Base-by-base conservation (phyloP, 2,113 vertebrate species). In the Gambusia holbrooki region DNA sequence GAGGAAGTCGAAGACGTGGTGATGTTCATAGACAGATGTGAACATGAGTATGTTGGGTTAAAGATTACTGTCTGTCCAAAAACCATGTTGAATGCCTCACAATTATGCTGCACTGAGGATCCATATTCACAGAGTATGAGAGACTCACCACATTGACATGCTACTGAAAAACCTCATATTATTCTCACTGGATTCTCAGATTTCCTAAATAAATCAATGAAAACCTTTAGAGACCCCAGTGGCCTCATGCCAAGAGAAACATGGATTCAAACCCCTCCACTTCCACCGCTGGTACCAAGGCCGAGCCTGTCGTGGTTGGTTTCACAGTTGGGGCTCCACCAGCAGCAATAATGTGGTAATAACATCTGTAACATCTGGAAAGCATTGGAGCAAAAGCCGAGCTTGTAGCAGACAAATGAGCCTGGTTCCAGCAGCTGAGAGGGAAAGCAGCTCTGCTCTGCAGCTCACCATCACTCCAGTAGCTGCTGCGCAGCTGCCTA, bases 351-450 rank as follows among this genome's bases (percentile, higher is more conserved):
- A 68, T 76, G 74, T 62, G 74, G 37, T 62, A 76, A 76, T 40
- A 61, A 68, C 65, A 62, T 62, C 54, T 76, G 74, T 40, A 68
- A 68, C 74, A 76, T 76, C 74, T 68, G 74, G 74, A 76, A 76
- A 76, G 66, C 74, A 68, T 76, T 66, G 63, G 8, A 27, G 45
- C 63, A 66, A 66, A 27, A 68, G 37, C 27, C 27, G 4, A 61
- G 64, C 51, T 75, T 42, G 65, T 33, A 68, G 32, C 37, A 68
- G 65, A 68, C 54, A 68, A 62, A 45, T 40, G n/a, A 76, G 35
- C 5, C 54, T 3, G 35, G 54, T 76, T 68, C 48, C 73, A 61
- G 71, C 71, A 73, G 73, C 64, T 74, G 73, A 66, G 73, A 75
- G 33, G 33, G 48, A 66, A 58, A 74, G 73, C 62, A 9, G 8